A percentile compares a stretch with the other conserved stretches of the same genome.
Evolutionary conservation across 2,888 invertebrate species (phyloP).

Genomic region (Pterobdella sp.): DNA sequence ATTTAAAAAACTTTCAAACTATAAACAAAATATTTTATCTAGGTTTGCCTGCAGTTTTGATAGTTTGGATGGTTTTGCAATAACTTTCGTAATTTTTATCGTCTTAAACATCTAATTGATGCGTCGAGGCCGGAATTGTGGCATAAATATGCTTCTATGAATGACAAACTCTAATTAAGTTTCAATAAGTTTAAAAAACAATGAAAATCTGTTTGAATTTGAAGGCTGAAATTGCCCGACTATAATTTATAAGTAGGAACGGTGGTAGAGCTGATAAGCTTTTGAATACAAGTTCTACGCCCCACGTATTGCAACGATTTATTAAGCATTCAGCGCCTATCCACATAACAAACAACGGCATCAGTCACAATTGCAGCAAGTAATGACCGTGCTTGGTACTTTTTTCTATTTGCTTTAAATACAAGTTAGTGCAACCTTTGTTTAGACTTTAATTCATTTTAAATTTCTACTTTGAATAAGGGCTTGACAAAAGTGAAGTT

Average conservation of each 20-base stretch:
- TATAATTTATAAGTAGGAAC: background rate
- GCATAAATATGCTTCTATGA: too few species aligned
- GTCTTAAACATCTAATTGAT: too few species aligned
- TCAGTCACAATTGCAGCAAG: background rate
- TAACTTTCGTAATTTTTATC: too few species aligned
- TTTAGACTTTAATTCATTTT: background rate
- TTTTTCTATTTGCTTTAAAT: background rate
- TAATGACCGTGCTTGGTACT: too few species aligned
- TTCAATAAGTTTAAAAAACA: too few species aligned
- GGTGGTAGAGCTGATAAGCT: conserved; percentile 4
- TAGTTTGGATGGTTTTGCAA: too few species aligned
- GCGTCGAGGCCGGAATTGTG: too few species aligned
- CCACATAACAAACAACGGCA: conserved; percentile 11
- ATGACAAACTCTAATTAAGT: too few species aligned
- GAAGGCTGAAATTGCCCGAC: background rate
- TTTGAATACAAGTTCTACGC: background rate
- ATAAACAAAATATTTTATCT: too few species aligned
- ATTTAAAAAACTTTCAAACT: too few species aligned
- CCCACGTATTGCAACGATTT: conserved; percentile 14
- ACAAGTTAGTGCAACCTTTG: background rate
- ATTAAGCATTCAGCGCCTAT: background rate
- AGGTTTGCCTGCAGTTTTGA: too few species aligned
- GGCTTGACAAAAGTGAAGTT: background rate
- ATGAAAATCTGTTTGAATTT: conserved; percentile 4
- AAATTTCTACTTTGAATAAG: background rate